Evolutionary conservation across 2,888 invertebrate species (phyloP).

Genomic region (Odontocerum albicorne): DNA sequence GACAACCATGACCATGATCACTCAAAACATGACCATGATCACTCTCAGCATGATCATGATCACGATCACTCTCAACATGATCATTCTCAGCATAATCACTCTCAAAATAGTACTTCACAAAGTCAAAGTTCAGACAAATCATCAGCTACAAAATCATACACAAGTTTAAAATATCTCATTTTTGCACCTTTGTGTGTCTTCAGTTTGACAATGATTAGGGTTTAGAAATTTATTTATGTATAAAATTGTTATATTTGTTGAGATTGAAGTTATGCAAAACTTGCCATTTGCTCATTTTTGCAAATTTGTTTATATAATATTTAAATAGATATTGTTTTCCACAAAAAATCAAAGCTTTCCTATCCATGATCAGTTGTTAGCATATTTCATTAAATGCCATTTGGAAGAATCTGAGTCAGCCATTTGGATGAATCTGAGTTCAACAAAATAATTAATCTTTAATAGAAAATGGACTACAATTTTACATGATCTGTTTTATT

Average conservation of each 20-base stretch:
- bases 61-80: conserved; percentile 32
- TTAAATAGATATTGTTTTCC: too few species aligned
- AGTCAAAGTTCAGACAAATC: conserved; percentile 10
- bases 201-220: not conserved
- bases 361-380: too few species aligned
- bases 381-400: too few species aligned
- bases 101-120: not conserved
- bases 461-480: too few species aligned
- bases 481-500: too few species aligned
- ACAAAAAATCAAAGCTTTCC: too few species aligned
- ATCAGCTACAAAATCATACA: conserved; percentile 9
- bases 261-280: too few species aligned
- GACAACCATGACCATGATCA: conserved; percentile 33
- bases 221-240: not conserved
- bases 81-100: conserved; percentile 29
- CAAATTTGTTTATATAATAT: too few species aligned
- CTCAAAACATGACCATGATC: conserved; percentile 30
- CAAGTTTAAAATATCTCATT: conserved; percentile 1
- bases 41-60: conserved; percentile 32
- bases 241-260: conserved; percentile 20
- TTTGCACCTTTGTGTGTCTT: conserved; percentile 11
- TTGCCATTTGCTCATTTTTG: too few species aligned
- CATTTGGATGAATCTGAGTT: too few species aligned
- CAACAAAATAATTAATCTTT: too few species aligned
- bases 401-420: too few species aligned